A percentile compares a stretch with the other conserved stretches of the same genome.
phyloP scores from a whole-genome alignment of 2,888 invertebrate genomes.

The Drosophila infuscata region DNA sequence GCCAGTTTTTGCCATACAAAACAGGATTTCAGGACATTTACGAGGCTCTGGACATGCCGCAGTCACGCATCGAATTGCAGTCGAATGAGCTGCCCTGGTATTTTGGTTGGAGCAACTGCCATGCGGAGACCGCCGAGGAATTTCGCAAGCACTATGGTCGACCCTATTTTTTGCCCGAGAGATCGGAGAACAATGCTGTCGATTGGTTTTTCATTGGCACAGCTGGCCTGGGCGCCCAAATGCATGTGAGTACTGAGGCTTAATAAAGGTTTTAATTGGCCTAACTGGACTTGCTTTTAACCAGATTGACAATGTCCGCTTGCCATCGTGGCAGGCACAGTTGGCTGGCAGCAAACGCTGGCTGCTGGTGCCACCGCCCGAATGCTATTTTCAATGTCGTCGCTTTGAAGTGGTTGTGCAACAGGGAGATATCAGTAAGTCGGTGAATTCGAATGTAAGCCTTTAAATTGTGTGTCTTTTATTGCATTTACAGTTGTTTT shows the following conservation, averaged over 20 bases:
- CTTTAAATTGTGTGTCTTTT: background rate
- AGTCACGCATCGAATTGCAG: constrained; percentile 87
- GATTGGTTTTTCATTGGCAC: constrained; percentile 99
- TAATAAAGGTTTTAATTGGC: background rate
- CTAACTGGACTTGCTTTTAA: background rate
- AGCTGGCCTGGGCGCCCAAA: constrained; percentile 96
- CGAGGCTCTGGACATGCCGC: constrained; percentile 93
- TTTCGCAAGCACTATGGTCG: constrained; percentile 91
- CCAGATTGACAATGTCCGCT: constrained; percentile 96
- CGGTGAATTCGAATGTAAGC: background rate
- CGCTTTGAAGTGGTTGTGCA: constrained; percentile 88
- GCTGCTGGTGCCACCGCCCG: constrained; percentile 96
- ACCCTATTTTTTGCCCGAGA: constrained; percentile 95
- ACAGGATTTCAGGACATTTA: constrained; percentile 92
- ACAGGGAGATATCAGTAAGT: constrained; percentile 95
- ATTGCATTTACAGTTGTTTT: constrained; percentile 90
- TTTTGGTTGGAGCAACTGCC: constrained; percentile 96
- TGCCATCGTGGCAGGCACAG: constrained; percentile 99
- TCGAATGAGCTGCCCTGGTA: constrained; percentile 86
- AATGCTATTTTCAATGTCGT: constrained; percentile 92
- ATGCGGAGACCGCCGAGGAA: constrained; percentile 91
- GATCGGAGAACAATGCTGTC: constrained; percentile 94
- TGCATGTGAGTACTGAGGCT: constrained; percentile 90
- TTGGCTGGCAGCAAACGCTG: constrained; percentile 94
- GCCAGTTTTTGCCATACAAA: constrained; percentile 97